Conservation (phyloP, 92 coral and sea anemone species). For the Palythoa grandiflora region DNA sequence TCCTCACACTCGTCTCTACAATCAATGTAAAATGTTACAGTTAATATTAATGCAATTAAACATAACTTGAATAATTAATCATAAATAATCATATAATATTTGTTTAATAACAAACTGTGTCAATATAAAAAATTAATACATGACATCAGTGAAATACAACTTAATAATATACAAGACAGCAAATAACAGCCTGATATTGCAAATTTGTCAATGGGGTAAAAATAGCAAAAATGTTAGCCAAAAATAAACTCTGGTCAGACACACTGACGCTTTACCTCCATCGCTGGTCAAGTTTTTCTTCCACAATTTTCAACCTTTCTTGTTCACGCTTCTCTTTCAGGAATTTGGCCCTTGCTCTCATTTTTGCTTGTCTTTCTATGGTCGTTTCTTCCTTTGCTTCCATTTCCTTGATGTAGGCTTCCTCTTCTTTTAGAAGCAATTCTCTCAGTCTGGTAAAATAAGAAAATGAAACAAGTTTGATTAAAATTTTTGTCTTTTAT, state of each 20-base stretch:
- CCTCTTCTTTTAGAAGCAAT: conserved; percentile 85
- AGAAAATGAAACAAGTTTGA: neutral
- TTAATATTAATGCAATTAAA: neutral
- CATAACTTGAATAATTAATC: too few relatives aligned
- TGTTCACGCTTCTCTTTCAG: conserved; percentile 91
- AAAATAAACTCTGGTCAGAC: too few relatives aligned
- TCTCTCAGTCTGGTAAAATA: conserved; percentile 71
- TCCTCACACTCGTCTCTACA: conserved; percentile 93
- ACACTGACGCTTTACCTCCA: conserved; percentile 82
- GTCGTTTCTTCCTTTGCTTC: conserved; percentile 97
- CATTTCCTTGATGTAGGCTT: conserved; percentile 86
- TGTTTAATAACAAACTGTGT: too few relatives aligned
- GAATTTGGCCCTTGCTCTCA: conserved; percentile 98
- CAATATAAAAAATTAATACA: too few relatives aligned
- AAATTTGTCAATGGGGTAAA: too few relatives aligned
- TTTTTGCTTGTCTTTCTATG: conserved; percentile 96
- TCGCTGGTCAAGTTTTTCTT: conserved; percentile 92
- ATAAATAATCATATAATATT: too few relatives aligned
- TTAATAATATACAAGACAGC: too few relatives aligned
- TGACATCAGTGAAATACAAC: too few relatives aligned
- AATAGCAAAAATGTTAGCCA: too few relatives aligned
- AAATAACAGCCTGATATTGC: too few relatives aligned
- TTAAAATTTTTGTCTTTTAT: neutral
- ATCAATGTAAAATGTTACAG: neutral
- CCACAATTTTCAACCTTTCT: conserved; percentile 85